Conservation (phyloP, 2,113 vertebrate species). For the Silurus meridionalis region DNA sequence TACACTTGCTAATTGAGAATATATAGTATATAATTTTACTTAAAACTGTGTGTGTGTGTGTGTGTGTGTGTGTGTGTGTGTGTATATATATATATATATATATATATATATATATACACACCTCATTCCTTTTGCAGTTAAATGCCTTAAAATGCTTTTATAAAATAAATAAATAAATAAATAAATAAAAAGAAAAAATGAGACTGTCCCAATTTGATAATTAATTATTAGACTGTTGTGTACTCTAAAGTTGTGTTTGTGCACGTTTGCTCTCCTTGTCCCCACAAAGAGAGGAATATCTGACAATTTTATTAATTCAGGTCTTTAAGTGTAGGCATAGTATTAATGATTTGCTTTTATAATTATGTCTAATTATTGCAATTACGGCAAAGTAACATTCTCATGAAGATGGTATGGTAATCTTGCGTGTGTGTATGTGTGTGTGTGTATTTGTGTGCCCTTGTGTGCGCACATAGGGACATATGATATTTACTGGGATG, state of each 20-base stretch:
- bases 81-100: no score
- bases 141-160: neutral
- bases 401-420: neutral
- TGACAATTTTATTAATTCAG: neutral
- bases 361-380: neutral
- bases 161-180: neutral
- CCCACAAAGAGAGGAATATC: neutral
- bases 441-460: neutral
- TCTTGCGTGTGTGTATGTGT: neutral
- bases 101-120: no score
- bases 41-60: no score
- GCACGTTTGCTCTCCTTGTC: neutral
- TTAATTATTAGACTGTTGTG: neutral
- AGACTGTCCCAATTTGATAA: neutral
- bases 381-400: neutral
- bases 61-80: no score
- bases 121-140: neutral
- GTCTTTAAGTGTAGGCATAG: neutral
- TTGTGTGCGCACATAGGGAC: neutral
- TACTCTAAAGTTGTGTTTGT: neutral
- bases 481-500: slow-evolving; percentile 22
- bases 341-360: neutral
- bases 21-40: neutral
- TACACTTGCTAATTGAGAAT: slow-evolving; percentile 16
- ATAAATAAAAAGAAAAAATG: neutral